Evolutionary conservation across 2,113 vertebrate species (phyloP).

Genomic region (Tenebrosternarchus preto): DNA sequence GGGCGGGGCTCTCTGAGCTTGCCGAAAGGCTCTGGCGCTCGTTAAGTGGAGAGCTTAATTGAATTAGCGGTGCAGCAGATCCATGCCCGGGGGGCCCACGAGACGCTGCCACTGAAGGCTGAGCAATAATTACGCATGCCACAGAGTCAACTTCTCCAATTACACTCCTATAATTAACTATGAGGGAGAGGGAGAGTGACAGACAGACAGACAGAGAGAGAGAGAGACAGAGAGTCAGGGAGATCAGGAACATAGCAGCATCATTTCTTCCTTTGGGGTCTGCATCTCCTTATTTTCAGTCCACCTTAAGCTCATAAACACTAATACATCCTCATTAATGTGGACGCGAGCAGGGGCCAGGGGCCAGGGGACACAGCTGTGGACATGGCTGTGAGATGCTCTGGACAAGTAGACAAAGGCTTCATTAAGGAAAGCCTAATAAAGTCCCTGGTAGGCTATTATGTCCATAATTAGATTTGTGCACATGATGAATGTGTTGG

Average conservation of each 20-base stretch:
- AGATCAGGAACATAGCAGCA: slow-evolving; percentile 23
- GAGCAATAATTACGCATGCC: slow-evolving; percentile 49
- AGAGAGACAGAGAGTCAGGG: background rate
- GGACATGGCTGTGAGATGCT: slow-evolving; percentile 18
- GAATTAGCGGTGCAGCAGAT: slow-evolving; percentile 49
- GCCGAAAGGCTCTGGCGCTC: slow-evolving; percentile 27
- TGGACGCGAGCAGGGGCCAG: slow-evolving; percentile 21
- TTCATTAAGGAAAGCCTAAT: slow-evolving; percentile 49
- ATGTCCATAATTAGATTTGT: slow-evolving; percentile 51
- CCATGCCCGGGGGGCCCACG: slow-evolving; percentile 44
- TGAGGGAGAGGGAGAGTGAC: background rate
- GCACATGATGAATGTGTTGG: slow-evolving; percentile 45
- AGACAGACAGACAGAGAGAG: slow-evolving; percentile 13
- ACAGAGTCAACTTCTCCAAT: slow-evolving; percentile 54
- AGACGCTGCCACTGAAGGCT: slow-evolving; percentile 44
- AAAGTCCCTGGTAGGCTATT: slow-evolving; percentile 48
- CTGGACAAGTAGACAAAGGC: slow-evolving; percentile 44
- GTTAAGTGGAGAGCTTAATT: slow-evolving; percentile 51
- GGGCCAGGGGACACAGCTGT: slow-evolving; percentile 36
- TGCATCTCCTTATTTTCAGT: background rate
- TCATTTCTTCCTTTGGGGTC: slow-evolving; percentile 2
- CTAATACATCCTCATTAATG: slow-evolving; percentile 46
- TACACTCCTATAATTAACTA: slow-evolving; percentile 60
- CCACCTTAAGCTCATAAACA: background rate
- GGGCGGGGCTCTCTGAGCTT: background rate